phyloP scores from a whole-genome alignment of 2,888 invertebrate genomes.

The Cantharis lateralis region DNA sequence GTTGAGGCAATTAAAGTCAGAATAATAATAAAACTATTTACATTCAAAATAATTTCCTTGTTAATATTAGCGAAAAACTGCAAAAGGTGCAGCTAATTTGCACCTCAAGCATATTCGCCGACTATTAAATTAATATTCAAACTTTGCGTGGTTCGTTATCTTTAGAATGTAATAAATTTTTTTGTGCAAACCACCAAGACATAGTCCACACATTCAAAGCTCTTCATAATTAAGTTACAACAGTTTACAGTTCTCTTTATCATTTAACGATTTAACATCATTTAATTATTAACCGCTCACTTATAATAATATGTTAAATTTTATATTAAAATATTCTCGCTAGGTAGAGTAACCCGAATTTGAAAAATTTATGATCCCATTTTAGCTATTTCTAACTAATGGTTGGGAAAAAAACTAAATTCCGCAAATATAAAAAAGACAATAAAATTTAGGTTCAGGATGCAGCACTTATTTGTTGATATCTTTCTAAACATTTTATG shows the following conservation, averaged over 20 bases:
- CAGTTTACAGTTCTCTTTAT: constrained; percentile 8
- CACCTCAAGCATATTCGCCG: constrained; percentile 2
- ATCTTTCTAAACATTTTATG: background rate
- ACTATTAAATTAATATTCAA: constrained; percentile 12
- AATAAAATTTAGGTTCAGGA: background rate
- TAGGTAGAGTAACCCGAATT: background rate
- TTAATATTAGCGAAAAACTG: background rate
- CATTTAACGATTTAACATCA: background rate
- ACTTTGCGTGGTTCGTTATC: constrained; percentile 14
- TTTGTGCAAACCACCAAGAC: constrained; percentile 12
- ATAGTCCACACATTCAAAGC: constrained; percentile 15
- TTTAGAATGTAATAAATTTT: constrained; percentile 16
- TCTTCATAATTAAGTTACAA: constrained; percentile 22
- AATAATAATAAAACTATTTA: background rate
- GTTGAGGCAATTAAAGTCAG: background rate
- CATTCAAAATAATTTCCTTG: background rate
- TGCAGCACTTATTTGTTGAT: background rate
- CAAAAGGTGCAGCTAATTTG: constrained; percentile 4
- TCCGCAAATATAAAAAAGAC: background rate
- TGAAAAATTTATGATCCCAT: background rate
- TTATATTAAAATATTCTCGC: background rate
- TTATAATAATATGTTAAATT: background rate
- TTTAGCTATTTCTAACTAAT: background rate
- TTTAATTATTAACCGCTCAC: background rate
- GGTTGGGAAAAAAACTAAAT: background rate